phyloP scores from a whole-genome alignment of 2,113 vertebrate genomes.

The Corythornis madagascariensis region DNA sequence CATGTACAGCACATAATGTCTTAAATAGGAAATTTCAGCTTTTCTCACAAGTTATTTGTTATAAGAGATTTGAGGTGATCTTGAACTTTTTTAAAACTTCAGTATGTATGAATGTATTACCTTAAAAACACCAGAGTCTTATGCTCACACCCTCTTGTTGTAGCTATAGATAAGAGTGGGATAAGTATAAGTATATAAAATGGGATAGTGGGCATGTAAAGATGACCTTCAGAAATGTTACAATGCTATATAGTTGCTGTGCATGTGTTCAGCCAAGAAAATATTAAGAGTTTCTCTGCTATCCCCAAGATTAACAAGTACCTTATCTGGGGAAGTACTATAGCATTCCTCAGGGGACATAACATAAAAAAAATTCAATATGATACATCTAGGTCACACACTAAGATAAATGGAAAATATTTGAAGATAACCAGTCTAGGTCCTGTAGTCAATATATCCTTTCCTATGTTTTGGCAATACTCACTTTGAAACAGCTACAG shows the following conservation, averaged over 20 bases:
- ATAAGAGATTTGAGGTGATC: background rate
- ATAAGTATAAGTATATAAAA: background rate
- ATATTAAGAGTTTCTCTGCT: background rate
- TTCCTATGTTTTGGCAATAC: background rate
- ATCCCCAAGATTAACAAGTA: background rate
- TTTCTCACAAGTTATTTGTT: background rate
- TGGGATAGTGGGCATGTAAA: background rate
- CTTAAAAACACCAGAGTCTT: background rate
- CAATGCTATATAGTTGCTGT: background rate
- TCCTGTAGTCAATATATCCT: accelerated
- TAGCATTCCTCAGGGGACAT: background rate
- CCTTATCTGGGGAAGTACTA: background rate
- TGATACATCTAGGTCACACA: background rate
- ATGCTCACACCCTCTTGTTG: background rate
- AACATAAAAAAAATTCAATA: background rate
- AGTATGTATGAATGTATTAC: background rate
- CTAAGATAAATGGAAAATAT: background rate
- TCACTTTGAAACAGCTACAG: background rate
- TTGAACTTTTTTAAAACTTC: background rate
- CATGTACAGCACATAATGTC: background rate
- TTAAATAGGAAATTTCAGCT: background rate
- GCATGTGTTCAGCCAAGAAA: background rate
- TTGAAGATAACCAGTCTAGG: background rate
- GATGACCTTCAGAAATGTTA: background rate
- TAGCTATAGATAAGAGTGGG: background rate